A percentile compares a stretch with the other conserved stretches of the same genome.
phyloP scores from a whole-genome alignment of 2,113 vertebrate genomes.

The Peucedramus taeniatus region DNA sequence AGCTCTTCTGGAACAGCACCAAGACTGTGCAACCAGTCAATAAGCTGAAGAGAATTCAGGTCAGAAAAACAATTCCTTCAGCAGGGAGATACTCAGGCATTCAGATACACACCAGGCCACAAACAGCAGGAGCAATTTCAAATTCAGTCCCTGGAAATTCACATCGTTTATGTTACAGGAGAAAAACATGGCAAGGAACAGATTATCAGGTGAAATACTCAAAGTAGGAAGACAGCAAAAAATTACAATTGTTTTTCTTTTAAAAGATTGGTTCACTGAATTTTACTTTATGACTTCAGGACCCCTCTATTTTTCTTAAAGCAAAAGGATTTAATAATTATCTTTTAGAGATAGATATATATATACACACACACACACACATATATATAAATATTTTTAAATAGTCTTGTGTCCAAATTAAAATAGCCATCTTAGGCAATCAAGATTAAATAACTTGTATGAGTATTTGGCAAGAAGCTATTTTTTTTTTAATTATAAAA shows the following conservation, averaged over 20 bases:
- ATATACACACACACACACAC: neutral
- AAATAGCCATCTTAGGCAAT: neutral
- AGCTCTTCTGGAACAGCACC: constrained; percentile 86
- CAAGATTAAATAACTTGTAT: neutral
- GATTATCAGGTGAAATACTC: constrained; percentile 95
- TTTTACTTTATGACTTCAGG: constrained; percentile 52
- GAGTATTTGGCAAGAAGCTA: neutral
- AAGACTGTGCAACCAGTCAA: constrained; percentile 77
- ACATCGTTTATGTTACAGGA: constrained; percentile 99
- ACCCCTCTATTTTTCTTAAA: neutral
- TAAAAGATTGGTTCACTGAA: constrained; percentile 27
- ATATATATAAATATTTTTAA: neutral
- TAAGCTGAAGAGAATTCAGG: constrained; percentile 83
- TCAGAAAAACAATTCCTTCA: constrained; percentile 91
- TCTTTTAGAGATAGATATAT: neutral
- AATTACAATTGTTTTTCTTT: constrained; percentile 68
- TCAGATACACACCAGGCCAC: constrained; percentile 87
- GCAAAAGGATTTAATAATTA: constrained; percentile 14
- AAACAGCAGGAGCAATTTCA: constrained; percentile 91
- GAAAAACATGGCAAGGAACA: constrained; percentile 99
- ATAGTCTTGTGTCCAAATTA: constrained; percentile 30
- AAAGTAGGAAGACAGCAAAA: constrained; percentile 77
- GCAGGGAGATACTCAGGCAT: constrained; percentile 89
- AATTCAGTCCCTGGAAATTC: constrained; percentile 94
- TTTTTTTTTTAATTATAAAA: neutral